phyloP scores from a whole-genome alignment of 2,888 invertebrate genomes.

The Drosophila acutilabella region DNA sequence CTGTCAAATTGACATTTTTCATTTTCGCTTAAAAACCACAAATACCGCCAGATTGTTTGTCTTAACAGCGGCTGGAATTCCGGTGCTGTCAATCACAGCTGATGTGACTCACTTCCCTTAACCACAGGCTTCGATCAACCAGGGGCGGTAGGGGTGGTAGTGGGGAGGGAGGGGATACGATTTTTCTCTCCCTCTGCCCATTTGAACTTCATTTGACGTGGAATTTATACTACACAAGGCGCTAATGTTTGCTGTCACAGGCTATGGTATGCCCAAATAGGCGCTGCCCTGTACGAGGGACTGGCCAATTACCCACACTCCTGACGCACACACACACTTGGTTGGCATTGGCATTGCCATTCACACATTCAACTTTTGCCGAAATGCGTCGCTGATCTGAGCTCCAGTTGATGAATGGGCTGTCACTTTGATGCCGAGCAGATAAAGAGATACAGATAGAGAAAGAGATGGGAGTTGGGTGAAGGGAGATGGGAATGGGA shows the following conservation, averaged over 20 bases:
- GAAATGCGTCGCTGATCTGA: constrained; percentile 50
- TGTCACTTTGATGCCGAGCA: constrained; percentile 50
- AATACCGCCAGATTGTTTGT: constrained; percentile 74
- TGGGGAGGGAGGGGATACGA: not conserved
- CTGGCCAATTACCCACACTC: constrained; percentile 67
- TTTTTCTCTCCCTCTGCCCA: constrained; percentile 31
- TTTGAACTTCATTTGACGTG: constrained; percentile 66
- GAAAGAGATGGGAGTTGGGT: not conserved
- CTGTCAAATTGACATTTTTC: constrained; percentile 78
- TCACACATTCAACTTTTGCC: constrained; percentile 56
- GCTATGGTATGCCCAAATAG: constrained; percentile 29
- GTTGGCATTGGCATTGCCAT: constrained; percentile 39
- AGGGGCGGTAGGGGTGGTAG: not conserved
- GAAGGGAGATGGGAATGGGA: too few relatives aligned
- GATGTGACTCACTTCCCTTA: constrained; percentile 43
- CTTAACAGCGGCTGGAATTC: constrained; percentile 67
- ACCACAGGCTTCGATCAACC: constrained; percentile 9
- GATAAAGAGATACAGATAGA: constrained; percentile 1
- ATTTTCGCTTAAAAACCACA: constrained; percentile 69
- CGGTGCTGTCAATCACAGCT: constrained; percentile 66
- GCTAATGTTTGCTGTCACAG: constrained; percentile 71
- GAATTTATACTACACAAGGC: constrained; percentile 61
- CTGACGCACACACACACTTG: not conserved
- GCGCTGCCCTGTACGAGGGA: constrained; percentile 17
- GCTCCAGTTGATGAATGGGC: constrained; percentile 71